A percentile compares a stretch with the other conserved stretches of the same genome.
These are phyloP conservation scores for Mohoua ochrocephala DNA, from an alignment of 2,113 vertebrate genomes.

Conservation along the genomic window DNA sequence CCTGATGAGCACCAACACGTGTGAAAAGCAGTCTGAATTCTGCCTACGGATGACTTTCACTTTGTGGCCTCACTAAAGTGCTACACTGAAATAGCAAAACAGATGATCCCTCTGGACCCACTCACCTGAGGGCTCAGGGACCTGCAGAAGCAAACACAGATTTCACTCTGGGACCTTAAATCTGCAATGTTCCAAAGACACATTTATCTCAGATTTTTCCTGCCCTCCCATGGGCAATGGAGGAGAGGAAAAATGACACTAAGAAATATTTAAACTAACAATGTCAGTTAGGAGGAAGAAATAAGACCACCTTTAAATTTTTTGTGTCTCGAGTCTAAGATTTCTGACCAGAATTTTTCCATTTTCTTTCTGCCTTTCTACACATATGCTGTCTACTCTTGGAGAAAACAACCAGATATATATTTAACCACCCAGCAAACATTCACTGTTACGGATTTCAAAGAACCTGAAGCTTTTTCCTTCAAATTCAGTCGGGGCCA, in stretches of 20 bases:
- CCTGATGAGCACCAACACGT: fast-evolving
- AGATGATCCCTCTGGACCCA: background rate
- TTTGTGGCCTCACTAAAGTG: background rate
- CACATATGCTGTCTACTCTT: background rate
- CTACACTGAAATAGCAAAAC: background rate
- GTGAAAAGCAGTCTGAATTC: background rate
- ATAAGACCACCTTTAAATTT: background rate
- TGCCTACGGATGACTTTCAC: background rate
- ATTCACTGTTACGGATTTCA: background rate
- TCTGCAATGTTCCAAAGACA: background rate
- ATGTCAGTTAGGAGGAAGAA: background rate
- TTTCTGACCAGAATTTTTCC: background rate
- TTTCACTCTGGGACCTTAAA: background rate
- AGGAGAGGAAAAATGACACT: background rate
- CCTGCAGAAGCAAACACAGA: background rate
- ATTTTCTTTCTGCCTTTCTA: background rate
- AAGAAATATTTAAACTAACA: background rate
- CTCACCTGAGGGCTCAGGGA: background rate
- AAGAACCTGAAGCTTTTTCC: background rate
- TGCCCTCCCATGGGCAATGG: background rate
- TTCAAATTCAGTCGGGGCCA: fast-evolving
- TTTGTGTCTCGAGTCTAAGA: background rate
- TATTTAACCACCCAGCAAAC: background rate
- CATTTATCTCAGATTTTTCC: background rate
- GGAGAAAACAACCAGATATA: background rate